Evolutionary conservation across 30 jellyfish, hydroid and myxozoan genomes (phyloP).

Genomic region (Turritopsis dohrnii): DNA sequence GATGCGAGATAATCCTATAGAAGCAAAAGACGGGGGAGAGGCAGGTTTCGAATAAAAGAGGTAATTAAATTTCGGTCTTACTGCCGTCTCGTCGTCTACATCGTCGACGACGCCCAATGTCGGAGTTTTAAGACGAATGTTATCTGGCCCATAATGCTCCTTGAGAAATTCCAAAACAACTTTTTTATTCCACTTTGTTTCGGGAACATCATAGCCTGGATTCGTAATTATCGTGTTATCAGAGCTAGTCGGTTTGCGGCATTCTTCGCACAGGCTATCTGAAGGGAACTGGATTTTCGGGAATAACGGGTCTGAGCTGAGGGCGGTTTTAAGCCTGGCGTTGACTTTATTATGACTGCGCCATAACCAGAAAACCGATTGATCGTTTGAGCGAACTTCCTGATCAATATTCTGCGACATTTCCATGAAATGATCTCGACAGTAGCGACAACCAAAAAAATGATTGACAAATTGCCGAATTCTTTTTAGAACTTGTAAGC

Average conservation of each 20-base stretch:
- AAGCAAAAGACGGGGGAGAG: conserved; percentile 27
- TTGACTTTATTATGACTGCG: conserved; percentile 88
- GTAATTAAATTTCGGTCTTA: conserved; percentile 40
- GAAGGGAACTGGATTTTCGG: conserved; percentile 96
- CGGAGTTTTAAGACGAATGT: conserved; percentile 57
- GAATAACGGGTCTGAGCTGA: conserved; percentile 75
- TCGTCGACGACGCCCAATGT: conserved; percentile 24
- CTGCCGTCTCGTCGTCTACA: conserved; percentile 61
- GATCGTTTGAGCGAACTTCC: conserved; percentile 69
- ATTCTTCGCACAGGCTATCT: conserved; percentile 49
- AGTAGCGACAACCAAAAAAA: conserved; percentile 79
- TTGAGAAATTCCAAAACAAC: conserved; percentile 67
- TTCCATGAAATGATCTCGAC: conserved; percentile 90
- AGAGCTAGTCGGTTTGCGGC: conserved; percentile 45
- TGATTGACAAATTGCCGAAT: conserved; percentile 63
- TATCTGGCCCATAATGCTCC: conserved; percentile 90
- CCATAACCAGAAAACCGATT: conserved; percentile 93
- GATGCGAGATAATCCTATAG: conserved; percentile 45
- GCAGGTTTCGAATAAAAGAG: conserved; percentile 22
- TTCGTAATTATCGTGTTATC: conserved; percentile 57
- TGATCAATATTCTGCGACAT: conserved; percentile 66
- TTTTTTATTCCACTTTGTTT: conserved; percentile 62
- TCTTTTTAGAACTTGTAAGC: conserved; percentile 47
- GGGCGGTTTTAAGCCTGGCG: conserved; percentile 71
- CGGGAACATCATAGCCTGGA: conserved; percentile 76